Conservation (phyloP, 2,797 vertebrate genomes). For the Mastacembelus armatus region DNA sequence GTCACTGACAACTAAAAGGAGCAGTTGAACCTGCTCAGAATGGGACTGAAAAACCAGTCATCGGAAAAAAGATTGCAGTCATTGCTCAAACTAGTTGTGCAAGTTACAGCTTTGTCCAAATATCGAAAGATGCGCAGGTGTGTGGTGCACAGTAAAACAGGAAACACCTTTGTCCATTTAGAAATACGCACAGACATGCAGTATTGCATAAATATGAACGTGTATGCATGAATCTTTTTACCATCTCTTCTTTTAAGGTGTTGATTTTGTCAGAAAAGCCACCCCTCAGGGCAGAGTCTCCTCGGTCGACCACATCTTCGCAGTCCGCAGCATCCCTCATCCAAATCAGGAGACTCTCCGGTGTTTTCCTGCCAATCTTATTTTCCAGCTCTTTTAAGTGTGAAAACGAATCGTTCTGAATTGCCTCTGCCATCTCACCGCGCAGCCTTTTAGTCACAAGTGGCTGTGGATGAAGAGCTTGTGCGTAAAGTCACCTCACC, state of each 20-base stretch:
- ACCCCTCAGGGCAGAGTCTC: slow-evolving; percentile 10
- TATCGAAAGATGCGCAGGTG: background rate
- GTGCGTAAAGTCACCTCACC: slow-evolving; percentile 35
- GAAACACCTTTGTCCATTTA: background rate
- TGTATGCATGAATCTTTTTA: too few species aligned
- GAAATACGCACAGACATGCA: background rate
- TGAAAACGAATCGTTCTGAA: slow-evolving; percentile 39
- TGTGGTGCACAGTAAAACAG: background rate
- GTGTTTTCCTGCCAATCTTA: slow-evolving; percentile 76
- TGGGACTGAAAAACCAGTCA: background rate
- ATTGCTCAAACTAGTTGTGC: slow-evolving; percentile 53
- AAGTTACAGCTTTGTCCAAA: slow-evolving; percentile 18
- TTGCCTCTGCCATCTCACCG: slow-evolving; percentile 66
- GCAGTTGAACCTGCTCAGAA: slow-evolving; percentile 22
- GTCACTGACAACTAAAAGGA: slow-evolving; percentile 31
- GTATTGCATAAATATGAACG: too few species aligned
- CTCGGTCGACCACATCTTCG: slow-evolving; percentile 29
- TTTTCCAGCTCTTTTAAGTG: slow-evolving; percentile 76
- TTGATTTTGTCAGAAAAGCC: slow-evolving; percentile 68
- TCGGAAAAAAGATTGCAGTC: slow-evolving; percentile 8
- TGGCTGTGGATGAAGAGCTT: background rate
- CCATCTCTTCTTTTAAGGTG: slow-evolving; percentile 76
- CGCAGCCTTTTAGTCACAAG: background rate
- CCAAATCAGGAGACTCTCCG: slow-evolving; percentile 73
- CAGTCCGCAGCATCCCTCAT: slow-evolving; percentile 63